Conservation (phyloP, 1,140 invertebrate species). For the Dufourea novaeangliae region DNA sequence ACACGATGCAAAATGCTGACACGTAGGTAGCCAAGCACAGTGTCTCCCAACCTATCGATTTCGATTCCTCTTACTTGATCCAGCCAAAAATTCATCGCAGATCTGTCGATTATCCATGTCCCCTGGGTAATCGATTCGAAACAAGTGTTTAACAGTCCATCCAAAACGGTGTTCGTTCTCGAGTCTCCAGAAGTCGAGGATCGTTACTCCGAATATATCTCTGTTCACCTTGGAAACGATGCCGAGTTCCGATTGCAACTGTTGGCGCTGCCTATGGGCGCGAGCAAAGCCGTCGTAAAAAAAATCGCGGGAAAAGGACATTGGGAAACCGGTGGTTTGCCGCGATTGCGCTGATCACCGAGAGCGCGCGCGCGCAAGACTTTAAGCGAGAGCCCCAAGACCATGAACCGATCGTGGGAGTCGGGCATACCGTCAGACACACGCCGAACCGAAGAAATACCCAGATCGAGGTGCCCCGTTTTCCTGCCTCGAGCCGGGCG, state of each 20-base stretch:
- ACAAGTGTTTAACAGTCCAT: no score
- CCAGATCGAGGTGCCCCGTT: slow-evolving; percentile 36
- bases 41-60: slow-evolving; percentile 55
- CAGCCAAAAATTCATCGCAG: no score
- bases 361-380: no score
- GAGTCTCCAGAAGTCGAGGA: no score
- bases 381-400: slow-evolving; percentile 69
- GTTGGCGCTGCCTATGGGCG: background rate
- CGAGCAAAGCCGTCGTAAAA: background rate
- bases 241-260: background rate
- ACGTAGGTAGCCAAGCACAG: slow-evolving; percentile 59
- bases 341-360: slow-evolving; percentile 52
- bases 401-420: slow-evolving; percentile 78
- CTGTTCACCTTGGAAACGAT: background rate
- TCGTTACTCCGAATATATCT: no score
- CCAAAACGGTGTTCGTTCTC: no score
- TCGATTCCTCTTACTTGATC: background rate
- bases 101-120: background rate
- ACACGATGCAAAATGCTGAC: slow-evolving; percentile 56
- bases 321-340: slow-evolving; percentile 58
- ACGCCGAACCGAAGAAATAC: slow-evolving; percentile 64
- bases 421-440: slow-evolving; percentile 63
- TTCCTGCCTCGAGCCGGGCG: background rate
- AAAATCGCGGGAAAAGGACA: slow-evolving; percentile 6
- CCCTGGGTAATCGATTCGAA: background rate